Conservation (phyloP, 2,888 invertebrate species). For the Coremacera marginata region DNA sequence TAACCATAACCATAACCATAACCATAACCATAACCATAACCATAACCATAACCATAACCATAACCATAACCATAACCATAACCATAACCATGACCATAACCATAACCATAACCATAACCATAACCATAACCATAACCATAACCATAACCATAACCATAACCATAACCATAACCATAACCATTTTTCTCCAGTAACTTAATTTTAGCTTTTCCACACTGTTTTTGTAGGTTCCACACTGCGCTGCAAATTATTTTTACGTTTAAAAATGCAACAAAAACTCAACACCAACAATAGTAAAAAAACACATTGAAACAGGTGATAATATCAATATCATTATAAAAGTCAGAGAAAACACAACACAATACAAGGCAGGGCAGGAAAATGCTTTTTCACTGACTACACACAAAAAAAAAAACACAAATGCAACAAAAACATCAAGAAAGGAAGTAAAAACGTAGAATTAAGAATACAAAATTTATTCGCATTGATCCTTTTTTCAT, state of each 20-base stretch:
- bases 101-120: background rate
- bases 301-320: constrained; percentile 53
- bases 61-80: no score
- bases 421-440: background rate
- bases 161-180: background rate
- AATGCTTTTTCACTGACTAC: constrained; percentile 15
- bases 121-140: background rate
- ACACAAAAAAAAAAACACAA: background rate
- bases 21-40: no score
- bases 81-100: no score
- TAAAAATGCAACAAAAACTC: background rate
- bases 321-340: constrained; percentile 41
- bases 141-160: background rate
- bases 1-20: no score
- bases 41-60: no score
- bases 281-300: constrained; percentile 1
- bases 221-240: background rate
- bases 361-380: background rate
- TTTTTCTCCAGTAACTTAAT: background rate
- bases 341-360: constrained; percentile 11
- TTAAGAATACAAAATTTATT: constrained; percentile 56
- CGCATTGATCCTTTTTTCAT: constrained; percentile 49
- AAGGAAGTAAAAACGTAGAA: constrained; percentile 24
- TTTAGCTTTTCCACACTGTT: constrained; percentile 9
- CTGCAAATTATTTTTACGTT: constrained; percentile 7